Evolutionary conservation across 1,140 invertebrate species (phyloP), one percentile per base, ranked within the genome.

Genomic region (Planococcus citri): DNA sequence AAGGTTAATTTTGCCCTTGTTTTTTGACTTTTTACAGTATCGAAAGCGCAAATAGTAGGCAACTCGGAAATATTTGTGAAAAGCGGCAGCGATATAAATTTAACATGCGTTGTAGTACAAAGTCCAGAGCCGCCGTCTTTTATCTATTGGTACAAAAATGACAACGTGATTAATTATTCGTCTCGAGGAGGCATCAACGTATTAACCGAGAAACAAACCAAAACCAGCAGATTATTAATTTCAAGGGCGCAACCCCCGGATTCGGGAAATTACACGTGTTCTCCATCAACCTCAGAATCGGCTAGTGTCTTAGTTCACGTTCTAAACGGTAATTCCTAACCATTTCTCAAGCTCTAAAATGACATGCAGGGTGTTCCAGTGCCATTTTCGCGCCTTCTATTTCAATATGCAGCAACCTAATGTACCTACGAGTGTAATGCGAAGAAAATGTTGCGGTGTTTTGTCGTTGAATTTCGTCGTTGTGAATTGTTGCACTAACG

Each of bases 101-200:
- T 94, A 74, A 94, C 91, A 68, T 94, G 92, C 79, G 83, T 90
- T 72, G 90, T 92, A 6, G 82, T 86, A 72, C 87, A 92, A 77
- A 90, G 90, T 27, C 90, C 91, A 0, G 89, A 91, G 73, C 90
- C 91, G n/a, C 91, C 91, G 41, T 86, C 86, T 74, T 93, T 91
- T 79, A 93, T 95, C 78, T 91, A 92, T 78, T 94, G 92, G 92
- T 92, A 93, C 78, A 88, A 89, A 73, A 91, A 90, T 60, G 85
- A 85, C 12, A 85, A 89, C 76, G 88, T 94, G 71, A 90, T 94
- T 77, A 94, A 93, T 81, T 93, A 94, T 78, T 90, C 88, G 68
- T 85, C 89, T 74, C 83, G 90, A 17, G 87, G 90, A 38, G 88
- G 90, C 57, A 92, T 94, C 74, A 91, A 84, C 74, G 90, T 94